Conservation (phyloP, 2,888 invertebrate genomes). For the Microctonus aethiopoides region DNA sequence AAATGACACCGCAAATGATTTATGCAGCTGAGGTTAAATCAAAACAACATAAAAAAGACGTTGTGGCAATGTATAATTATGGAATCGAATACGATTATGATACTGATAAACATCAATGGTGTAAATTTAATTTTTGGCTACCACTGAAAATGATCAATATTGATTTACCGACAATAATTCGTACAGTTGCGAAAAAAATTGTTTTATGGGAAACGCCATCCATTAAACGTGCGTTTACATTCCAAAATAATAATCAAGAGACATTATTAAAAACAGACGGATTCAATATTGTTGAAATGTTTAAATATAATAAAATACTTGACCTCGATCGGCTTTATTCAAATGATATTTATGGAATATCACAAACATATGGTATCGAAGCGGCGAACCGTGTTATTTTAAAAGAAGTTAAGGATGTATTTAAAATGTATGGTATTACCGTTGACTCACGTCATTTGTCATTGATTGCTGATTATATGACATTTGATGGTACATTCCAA, state of each 20-base stretch:
- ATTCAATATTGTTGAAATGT: slow-evolving; percentile 92
- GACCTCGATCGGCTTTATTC: slow-evolving; percentile 87
- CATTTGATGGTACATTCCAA: slow-evolving; percentile 88
- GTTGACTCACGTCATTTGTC: slow-evolving; percentile 95
- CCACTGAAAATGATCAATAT: slow-evolving; percentile 74
- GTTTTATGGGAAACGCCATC: slow-evolving; percentile 83
- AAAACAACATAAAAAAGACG: slow-evolving; percentile 56
- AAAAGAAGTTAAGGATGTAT: slow-evolving; percentile 95
- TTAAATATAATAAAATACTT: slow-evolving; percentile 80
- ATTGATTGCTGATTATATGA: slow-evolving; percentile 98
- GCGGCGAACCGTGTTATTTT: slow-evolving; percentile 92
- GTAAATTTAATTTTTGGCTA: slow-evolving; percentile 79
- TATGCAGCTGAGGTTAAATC: slow-evolving; percentile 41
- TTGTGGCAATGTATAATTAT: slow-evolving; percentile 66
- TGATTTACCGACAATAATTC: slow-evolving; percentile 81
- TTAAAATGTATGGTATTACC: slow-evolving; percentile 95
- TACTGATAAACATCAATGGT: slow-evolving; percentile 82
- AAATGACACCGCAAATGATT: slow-evolving; percentile 31
- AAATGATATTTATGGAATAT: slow-evolving; percentile 94
- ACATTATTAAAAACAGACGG: slow-evolving; percentile 92
- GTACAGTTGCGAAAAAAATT: slow-evolving; percentile 76
- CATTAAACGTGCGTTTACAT: slow-evolving; percentile 88
- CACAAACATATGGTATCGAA: slow-evolving; percentile 94
- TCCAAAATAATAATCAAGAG: slow-evolving; percentile 72
- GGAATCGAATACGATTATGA: slow-evolving; percentile 82